Evolutionary conservation across 2,797 vertebrate genomes (phyloP), one percentile per base, ranked within the genome.

Genomic region (Potorous gilbertii): DNA sequence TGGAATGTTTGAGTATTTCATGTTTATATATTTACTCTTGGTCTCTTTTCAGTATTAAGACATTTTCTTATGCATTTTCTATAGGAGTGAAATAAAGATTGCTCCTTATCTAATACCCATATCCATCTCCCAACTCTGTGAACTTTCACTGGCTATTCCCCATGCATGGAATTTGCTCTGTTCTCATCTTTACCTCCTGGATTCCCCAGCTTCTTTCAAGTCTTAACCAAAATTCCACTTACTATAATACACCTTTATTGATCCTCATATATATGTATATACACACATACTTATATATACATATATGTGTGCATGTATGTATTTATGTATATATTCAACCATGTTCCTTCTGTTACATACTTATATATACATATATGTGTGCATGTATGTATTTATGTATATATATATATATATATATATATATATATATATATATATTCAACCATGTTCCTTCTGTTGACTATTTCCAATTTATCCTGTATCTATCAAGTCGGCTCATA

Each of bases 231-330:
- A 40, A 74, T n/a, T 40, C 59, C 31, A 62, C 31, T 34, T 62
- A 34, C 12, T 62, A 14, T 74, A 74, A 74, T 18, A 74, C 40
- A 74, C n/a, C 18, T 74, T 74, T 74, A 74, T 21, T 62, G 59
- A 34, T 62, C 31, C 12, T 31, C 13, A 34, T 18, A 6, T 52
- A 52, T 52, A 52, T 52, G 8, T 8, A 52, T 8, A 52, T 0
- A 52, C 6, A 52, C 5, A 52, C 5, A 52, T 52, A 52, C 6
- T 0, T 0, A 52, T 8, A 52, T 52, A 52, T 52, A 0, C 0
- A 52, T 52, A 8, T 52, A 52, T 52, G 6, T 52, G 8, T 52
- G 0, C 0, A 8, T 6, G 6, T 6, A 8, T 6, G 6, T 52
- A 52, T 6, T 6, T 52, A 52, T 52, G 8, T 52, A 52, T 52